Evolutionary conservation across 2,113 vertebrate genomes (phyloP), one percentile per base, ranked within the genome.

Genomic region (Leiothrix lutea): DNA sequence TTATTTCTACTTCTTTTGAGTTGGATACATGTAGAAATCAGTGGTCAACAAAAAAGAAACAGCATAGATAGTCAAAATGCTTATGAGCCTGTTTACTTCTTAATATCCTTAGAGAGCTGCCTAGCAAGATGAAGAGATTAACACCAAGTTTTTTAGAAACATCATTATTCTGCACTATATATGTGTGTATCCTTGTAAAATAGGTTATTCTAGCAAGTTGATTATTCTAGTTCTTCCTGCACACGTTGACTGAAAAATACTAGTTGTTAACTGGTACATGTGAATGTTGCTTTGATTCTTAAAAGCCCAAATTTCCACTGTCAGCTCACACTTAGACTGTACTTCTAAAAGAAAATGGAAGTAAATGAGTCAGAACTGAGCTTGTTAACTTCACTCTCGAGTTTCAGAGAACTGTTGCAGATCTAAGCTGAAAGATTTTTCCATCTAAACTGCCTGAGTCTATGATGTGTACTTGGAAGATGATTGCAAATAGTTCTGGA

Each of bases 191-290:
- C n/a, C 13, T 29, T 75, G 35, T 75, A 79, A 75, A 82, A 88
- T 81, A 78, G 36, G 31, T 86, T 88, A 69, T 91, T 90, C 51
- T 82, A 72, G 31, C 10, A 80, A 57, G 53, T 75, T 85, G 29
- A 71, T 84, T 95, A 40, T 87, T 96, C 69, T 75, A 65, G 92
- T 79, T 95, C 69, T 79, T 78, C 73, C 69, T 92, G 72, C 51
- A 28, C 64, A 22, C 47, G 44, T 80, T 90, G 75, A 54, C 83
- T 86, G 54, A 72, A 91, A 86, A 86, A 66, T 75, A 42, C 40
- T 45, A 24, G 40, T 69, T 87, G 36, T 89, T 56, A 78, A 84
- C 47, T 80, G 56, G 31, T 47, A 74, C 14, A 6, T 66, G 64
- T 14, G 90, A 70, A 66, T 62, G 26, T 65, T 84, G 21, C 33